A percentile compares a stretch with the other conserved stretches of the same genome.
Evolutionary conservation across 2,797 vertebrate genomes (phyloP).

Genomic region (Prunella strophiata): DNA sequence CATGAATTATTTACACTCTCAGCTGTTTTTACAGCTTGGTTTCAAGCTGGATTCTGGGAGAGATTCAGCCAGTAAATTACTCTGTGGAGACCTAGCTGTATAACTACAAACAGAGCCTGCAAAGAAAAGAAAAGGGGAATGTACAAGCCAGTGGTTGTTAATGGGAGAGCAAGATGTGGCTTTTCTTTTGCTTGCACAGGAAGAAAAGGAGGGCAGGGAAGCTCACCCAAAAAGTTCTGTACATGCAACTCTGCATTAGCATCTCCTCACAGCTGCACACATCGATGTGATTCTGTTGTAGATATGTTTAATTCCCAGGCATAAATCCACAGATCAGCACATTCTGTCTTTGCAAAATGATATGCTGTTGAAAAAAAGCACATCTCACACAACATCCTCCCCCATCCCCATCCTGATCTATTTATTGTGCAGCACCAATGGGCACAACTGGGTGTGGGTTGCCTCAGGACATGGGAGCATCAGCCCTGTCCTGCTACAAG

Average conservation of each 20-base stretch:
- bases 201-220: neutral
- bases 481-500: neutral
- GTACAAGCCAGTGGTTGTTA: conserved; percentile 55
- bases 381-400: neutral
- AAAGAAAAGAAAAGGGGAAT: conserved; percentile 73
- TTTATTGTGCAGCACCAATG: neutral
- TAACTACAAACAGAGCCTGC: conserved; percentile 73
- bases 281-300: neutral
- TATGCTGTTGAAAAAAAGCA: neutral
- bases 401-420: neutral
- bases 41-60: conserved; percentile 91
- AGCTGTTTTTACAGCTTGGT: conserved; percentile 98
- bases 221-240: neutral
- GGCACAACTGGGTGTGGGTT: neutral
- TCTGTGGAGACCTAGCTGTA: conserved; percentile 85
- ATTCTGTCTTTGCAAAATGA: neutral
- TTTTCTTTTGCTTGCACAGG: neutral
- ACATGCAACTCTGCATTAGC: accelerated
- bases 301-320: neutral
- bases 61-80: conserved; percentile 97
- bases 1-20: conserved; percentile 99
- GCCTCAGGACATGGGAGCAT: neutral
- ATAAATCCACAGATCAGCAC: neutral
- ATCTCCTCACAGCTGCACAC: neutral
- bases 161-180: neutral